phyloP scores from a whole-genome alignment of 2,888 invertebrate genomes.

The Phania funesta region DNA sequence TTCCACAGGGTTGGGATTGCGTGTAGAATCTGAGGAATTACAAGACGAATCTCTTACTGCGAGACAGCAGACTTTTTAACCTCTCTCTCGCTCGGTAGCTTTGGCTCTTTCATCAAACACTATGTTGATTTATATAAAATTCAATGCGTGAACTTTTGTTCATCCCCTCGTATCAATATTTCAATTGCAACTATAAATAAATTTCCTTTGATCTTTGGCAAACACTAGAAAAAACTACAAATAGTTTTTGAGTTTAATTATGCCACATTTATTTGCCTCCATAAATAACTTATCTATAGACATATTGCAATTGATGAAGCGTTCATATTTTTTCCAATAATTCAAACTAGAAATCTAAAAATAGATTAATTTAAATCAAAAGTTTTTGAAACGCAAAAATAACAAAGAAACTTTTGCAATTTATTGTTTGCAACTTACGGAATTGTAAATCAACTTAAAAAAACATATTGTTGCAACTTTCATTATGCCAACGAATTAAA shows the following conservation, averaged over 20 bases:
- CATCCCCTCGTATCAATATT: too few species aligned
- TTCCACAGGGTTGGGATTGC: too few species aligned
- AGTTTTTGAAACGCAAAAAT: constrained; percentile 8
- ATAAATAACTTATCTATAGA: constrained; percentile 31
- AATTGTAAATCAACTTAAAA: constrained; percentile 25
- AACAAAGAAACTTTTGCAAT: constrained; percentile 37
- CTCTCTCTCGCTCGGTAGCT: too few species aligned
- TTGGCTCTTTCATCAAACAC: too few species aligned
- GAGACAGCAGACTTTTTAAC: too few species aligned
- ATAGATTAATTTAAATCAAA: constrained; percentile 48
- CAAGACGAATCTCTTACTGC: too few species aligned
- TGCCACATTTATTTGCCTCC: background rate
- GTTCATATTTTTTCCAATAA: background rate
- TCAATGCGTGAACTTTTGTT: too few species aligned
- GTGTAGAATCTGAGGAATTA: too few species aligned
- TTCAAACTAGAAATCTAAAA: background rate
- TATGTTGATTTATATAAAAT: too few species aligned
- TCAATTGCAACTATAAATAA: background rate
- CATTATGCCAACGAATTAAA: constrained; percentile 20
- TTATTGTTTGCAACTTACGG: constrained; percentile 34
- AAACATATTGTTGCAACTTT: constrained; percentile 19
- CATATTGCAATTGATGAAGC: constrained; percentile 32
- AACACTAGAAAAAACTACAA: background rate
- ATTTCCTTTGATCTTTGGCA: background rate
- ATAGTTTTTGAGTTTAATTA: background rate